Evolutionary conservation across 2,888 invertebrate species (phyloP), one percentile per base, ranked within the genome.

Genomic region (Nemapogon koenigi): DNA sequence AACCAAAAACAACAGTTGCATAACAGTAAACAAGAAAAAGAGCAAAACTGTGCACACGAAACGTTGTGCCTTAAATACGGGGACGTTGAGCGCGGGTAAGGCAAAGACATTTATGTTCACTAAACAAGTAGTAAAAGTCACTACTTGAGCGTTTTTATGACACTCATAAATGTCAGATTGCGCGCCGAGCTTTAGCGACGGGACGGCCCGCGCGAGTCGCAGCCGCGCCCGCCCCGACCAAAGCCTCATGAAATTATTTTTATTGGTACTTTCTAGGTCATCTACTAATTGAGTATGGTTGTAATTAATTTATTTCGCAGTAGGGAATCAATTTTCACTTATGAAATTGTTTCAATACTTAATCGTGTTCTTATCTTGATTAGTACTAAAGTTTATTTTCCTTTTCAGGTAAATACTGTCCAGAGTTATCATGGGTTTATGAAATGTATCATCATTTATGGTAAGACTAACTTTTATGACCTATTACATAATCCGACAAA

Each of bases 81-180:
- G 67, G 73, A 75, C 66, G 71, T 67, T 66, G 65, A 68, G 62
- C 70, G 63, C 68, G 75, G 68, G 73, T 59, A 75, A 76, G 69
- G 75, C 75, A 75, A 75, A 79, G 80, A 81, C 80, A 78, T 80
- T 80, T 79, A 81, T 81, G 80, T 79, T 75, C 79, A 76, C 80
- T 80, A 80, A 80, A 81, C 80, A 80, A 80, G 80, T 79, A 80
- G 79, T 80, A 79, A 80, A 80, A 80, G 80, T 80, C 80, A 76
- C 75, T 78, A 67, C 76, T 80, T 78, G 79, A 80, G 76, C 75
- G 80, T 79, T 78, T 80, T 80, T 80, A 80, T 78, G 72, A 75
- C 76, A 67, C 70, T 78, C 80, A 76, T 80, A 80, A 80, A 80
- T 70, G 80, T 80, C 80, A 76, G 79, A 78, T 79, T 79, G 80